These are phyloP conservation scores for Andricus grossulariae DNA, from an alignment of 1,140 invertebrate species.

Conservation along the genomic window DNA sequence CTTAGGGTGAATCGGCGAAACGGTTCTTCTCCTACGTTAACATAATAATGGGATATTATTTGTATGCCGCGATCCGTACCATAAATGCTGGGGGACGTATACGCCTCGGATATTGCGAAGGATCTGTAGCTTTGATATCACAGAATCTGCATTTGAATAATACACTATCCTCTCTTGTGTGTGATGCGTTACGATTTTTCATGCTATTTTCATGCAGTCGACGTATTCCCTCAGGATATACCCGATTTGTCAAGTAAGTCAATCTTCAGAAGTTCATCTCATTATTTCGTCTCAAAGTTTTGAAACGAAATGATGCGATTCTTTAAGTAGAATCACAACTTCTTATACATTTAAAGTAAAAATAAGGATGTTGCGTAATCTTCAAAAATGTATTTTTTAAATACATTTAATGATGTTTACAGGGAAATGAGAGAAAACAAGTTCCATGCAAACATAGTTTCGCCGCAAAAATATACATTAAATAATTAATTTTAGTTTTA, in stretches of 20 bases:
- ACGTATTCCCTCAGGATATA: neutral
- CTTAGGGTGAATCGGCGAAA: neutral
- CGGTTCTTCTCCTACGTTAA: slow-evolving; percentile 8
- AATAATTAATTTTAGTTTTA: no score
- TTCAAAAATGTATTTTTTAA: no score
- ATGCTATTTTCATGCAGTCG: neutral
- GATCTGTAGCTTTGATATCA: slow-evolving; percentile 11
- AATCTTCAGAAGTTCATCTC: neutral
- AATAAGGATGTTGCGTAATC: no score
- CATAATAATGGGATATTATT: slow-evolving; percentile 25
- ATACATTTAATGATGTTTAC: no score
- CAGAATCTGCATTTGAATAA: slow-evolving; percentile 12
- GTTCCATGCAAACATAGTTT: no score
- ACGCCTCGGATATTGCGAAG: slow-evolving; percentile 5
- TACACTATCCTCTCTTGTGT: neutral
- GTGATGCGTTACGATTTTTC: neutral
- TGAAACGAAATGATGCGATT: neutral
- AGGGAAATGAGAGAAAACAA: no score
- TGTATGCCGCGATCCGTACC: slow-evolving; percentile 9
- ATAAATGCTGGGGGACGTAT: neutral
- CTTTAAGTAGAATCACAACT: no score
- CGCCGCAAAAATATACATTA: no score
- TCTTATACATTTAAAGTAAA: no score
- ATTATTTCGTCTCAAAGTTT: neutral
- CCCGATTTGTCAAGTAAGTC: neutral